These are phyloP conservation scores for Onychorhynchus coronatus DNA, from an alignment of 2,113 vertebrate genomes.

Conservation along the genomic window DNA sequence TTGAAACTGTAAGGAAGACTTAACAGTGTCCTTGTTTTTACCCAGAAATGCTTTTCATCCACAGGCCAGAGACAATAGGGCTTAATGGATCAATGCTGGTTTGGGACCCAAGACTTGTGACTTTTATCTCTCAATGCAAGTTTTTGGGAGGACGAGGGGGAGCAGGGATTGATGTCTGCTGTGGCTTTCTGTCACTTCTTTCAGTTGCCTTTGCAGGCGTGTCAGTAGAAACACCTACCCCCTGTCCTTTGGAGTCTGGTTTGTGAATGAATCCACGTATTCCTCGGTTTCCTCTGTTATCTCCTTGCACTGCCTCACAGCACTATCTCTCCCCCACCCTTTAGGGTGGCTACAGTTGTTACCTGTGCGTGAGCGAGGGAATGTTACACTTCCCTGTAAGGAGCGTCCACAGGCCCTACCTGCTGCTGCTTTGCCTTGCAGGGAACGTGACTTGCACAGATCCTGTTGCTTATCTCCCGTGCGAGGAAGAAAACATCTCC, in stretches of 20 bases:
- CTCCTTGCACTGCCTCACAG: neutral
- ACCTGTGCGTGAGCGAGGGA: fast-evolving
- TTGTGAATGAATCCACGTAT: fast-evolving
- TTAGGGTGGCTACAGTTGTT: neutral
- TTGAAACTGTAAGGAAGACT: neutral
- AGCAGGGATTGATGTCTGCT: neutral
- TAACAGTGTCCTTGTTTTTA: neutral
- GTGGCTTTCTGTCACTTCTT: neutral
- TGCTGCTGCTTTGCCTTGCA: neutral
- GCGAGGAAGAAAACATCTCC: neutral
- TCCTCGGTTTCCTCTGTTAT: neutral
- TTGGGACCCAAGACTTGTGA: neutral
- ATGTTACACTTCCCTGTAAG: neutral
- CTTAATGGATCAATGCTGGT: neutral
- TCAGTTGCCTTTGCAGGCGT: neutral
- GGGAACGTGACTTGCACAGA: neutral
- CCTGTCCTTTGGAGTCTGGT: neutral
- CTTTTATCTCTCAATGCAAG: neutral
- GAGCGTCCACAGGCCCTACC: neutral
- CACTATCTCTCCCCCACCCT: neutral
- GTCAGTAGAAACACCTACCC: neutral
- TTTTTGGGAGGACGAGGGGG: neutral
- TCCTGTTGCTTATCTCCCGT: neutral
- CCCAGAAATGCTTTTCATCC: neutral
- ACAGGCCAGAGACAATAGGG: neutral